Base-by-base conservation (phyloP, 92 coral and sea anemone genomes). In the Zoanthus gigantus region DNA sequence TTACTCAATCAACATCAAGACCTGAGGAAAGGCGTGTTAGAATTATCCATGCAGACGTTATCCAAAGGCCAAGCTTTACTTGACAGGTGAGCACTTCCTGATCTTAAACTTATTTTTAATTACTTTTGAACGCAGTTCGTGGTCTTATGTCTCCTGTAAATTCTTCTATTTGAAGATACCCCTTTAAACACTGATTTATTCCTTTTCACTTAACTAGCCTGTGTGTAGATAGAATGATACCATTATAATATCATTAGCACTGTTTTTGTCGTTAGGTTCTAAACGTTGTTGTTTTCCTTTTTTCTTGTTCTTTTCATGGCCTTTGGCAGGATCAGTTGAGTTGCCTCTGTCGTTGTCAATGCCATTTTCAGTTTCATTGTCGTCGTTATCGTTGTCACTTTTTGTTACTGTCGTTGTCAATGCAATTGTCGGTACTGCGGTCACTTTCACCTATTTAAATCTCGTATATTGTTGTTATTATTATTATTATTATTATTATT, bases 1-100 rank as follows among this genome's bases (percentile, higher is more conserved):
- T 90, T 97, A 69, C 96, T 97, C 74, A 93, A 92, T 71, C 98
- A 95, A 83, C 98, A 97, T 82, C 98, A 97, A 87, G 99, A 97
- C 72, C 92, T 97, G 53, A 91, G 99, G 61, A 91, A 93, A 82
- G 94, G 99, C 83, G 94, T 97, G 14, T 79, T 97, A 13, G 99
- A 97, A 72, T 80, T 97, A 74, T 97, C 99, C 52, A 97, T 97
- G 99, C 95, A 95, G 89, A 97, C 99, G 31, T 83, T 97, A 83
- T 92, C 99, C 61, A 97, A 95, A 72, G 99, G 99, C 29, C 99
- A 97, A 86, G 89, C 93, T 7, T 83, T 97, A 57, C 88, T 97
- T 29, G 99, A 97, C 44, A 69, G 45, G 74, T 63, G n/a, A 63
- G 17, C 3, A 63, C 69, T 5, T 1, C 10, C 4, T 63, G 9